Base-by-base conservation (phyloP, 2,797 vertebrate species). In the Neoniphon sammara region DNA sequence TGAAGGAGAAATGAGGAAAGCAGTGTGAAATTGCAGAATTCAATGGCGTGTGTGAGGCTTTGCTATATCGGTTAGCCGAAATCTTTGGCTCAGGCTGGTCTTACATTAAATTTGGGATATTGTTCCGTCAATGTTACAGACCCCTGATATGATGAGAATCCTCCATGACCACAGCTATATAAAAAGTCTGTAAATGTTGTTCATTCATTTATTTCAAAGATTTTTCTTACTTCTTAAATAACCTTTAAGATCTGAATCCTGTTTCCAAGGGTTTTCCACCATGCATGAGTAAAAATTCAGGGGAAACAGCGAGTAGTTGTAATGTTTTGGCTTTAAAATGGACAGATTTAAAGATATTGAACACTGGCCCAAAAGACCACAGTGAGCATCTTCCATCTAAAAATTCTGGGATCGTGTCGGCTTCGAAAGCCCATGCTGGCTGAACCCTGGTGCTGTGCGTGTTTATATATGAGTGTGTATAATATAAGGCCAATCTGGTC, bases 1-100 rank as follows among this genome's bases (percentile, higher is more conserved):
- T n/a, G n/a, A n/a, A 57, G 54, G 55, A 12, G 47, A 50, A 78
- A 79, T 27, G 8, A 78, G 54, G 55, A 73, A 27, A 54, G 30
- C 17, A 53, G 39, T 27, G 18, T 70, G 47, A 66, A 80, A 73
- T 74, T 36, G 44, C 36, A 71, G 12, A 69, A 30, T 60, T 54
- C 23, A 25, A 23, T 23, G 20, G 21, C 11, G 21, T 49, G 12
- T 54, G 23, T 27, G 5, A 23, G 12, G 10, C 5, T 15, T 17
- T 15, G 15, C 15, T 17, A 2, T 5, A 46, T 46, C 15, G 44
- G 14, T 17, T 6, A 5, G 14, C 44, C 44, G 4, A 46, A 17
- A 17, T 46, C 1, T 46, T 1, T 5, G 15, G 44, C 44, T 15
- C 14, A 46, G 5, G 12, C 14, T 17, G 14, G 42, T n/a, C 59